phyloP scores from a whole-genome alignment of 2,113 vertebrate species.

The Cochlearius cochlearius region DNA sequence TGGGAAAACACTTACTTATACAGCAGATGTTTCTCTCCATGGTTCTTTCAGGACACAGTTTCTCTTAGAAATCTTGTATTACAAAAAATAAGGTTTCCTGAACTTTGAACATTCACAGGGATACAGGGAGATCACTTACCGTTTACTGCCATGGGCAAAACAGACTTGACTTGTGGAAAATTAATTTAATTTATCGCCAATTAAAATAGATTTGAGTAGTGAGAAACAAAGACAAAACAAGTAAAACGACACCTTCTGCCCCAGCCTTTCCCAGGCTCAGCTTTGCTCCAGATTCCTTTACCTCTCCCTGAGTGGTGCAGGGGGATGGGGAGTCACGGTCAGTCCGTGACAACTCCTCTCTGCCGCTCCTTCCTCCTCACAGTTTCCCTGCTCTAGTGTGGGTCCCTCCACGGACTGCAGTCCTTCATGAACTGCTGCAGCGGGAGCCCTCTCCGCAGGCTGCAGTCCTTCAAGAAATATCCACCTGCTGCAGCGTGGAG shows the following conservation, averaged over 20 bases:
- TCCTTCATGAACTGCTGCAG: neutral
- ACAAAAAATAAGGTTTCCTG: neutral
- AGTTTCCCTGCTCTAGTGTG: neutral
- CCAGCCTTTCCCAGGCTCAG: neutral
- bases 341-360: neutral
- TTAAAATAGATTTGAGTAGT: neutral
- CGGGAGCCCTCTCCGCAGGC: neutral
- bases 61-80: neutral
- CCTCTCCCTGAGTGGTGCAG: rapidly evolving
- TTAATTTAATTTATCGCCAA: neutral
- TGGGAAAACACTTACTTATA: neutral
- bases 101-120: neutral
- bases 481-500: neutral
- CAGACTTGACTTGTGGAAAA: neutral
- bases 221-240: neutral
- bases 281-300: neutral
- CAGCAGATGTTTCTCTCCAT: neutral
- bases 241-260: neutral
- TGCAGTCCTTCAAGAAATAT: neutral
- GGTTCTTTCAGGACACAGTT: neutral
- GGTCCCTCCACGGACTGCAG: rapidly evolving
- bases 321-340: rapidly evolving
- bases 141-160: neutral
- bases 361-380: neutral
- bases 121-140: neutral